These are phyloP conservation scores for Galeruca laticollis DNA, from an alignment of 2,888 invertebrate species.

Conservation along the genomic window DNA sequence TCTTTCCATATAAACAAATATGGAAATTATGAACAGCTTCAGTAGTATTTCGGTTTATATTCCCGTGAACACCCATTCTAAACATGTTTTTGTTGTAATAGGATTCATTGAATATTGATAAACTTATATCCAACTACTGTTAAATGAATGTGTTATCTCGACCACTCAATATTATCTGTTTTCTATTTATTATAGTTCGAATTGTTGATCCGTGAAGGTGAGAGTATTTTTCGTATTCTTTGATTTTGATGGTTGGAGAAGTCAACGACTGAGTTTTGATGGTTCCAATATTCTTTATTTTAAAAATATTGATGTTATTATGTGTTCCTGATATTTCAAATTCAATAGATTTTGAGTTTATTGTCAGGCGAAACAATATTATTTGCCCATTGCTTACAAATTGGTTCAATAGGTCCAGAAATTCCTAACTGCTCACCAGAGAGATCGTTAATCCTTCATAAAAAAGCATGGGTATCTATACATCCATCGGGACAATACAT, in stretches of 20 bases:
- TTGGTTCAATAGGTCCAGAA: too few relatives aligned
- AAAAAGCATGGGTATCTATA: neutral
- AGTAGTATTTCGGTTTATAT: too few relatives aligned
- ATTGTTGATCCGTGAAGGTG: slow-evolving; percentile 25
- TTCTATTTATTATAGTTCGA: slow-evolving; percentile 15
- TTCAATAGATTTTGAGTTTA: slow-evolving; percentile 19
- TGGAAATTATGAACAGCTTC: too few relatives aligned
- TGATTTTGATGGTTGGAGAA: slow-evolving; percentile 8
- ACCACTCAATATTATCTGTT: slow-evolving; percentile 26
- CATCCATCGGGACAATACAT: neutral
- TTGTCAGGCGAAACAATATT: slow-evolving; percentile 21
- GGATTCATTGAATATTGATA: slow-evolving; percentile 26
- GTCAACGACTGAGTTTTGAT: slow-evolving; percentile 26
- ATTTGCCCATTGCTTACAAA: slow-evolving; percentile 36
- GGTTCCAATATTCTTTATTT: slow-evolving; percentile 23
- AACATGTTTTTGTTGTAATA: slow-evolving; percentile 28
- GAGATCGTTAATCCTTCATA: neutral
- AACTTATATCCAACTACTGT: slow-evolving; percentile 33
- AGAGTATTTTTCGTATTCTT: slow-evolving; percentile 21
- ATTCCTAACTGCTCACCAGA: too few relatives aligned
- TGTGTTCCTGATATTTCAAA: slow-evolving; percentile 23
- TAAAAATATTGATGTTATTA: slow-evolving; percentile 17
- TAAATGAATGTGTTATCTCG: slow-evolving; percentile 31
- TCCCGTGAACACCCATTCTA: slow-evolving; percentile 24
- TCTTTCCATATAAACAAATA: slow-evolving; percentile 12